Percentiles rank a stretch among this genome's conserved stretches.
phyloP scores from a whole-genome alignment of 1,140 invertebrate genomes.

The Scylla paramamosain region DNA sequence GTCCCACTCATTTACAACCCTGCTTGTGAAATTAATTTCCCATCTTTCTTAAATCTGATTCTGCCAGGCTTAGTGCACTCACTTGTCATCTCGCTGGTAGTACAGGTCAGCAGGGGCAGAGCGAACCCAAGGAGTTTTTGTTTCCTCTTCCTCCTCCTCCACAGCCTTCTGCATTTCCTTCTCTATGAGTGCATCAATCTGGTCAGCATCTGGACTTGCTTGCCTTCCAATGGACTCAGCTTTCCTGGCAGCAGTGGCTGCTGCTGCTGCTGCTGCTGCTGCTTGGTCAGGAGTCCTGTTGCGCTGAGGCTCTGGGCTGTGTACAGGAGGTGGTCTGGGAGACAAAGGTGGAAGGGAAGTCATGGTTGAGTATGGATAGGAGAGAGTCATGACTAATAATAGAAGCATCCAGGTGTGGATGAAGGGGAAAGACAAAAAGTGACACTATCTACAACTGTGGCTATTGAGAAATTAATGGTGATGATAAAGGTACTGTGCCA shows the following conservation, averaged over 20 bases:
- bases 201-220: neutral
- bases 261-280: too few species aligned
- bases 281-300: neutral
- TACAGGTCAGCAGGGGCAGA: conserved; percentile 76
- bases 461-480: neutral
- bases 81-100: conserved; percentile 74
- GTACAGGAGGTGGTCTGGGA: neutral
- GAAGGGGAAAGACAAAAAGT: neutral
- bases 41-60: too few species aligned
- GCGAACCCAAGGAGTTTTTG: conserved; percentile 63
- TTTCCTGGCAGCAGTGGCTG: neutral
- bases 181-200: neutral
- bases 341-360: neutral
- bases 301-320: conserved; percentile 23
- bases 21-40: neutral
- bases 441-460: neutral
- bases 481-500: neutral
- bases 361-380: neutral
- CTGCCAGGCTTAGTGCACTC: neutral
- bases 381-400: neutral
- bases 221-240: neutral
- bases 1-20: neutral
- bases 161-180: conserved; percentile 36
- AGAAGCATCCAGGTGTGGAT: too few species aligned
- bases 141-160: conserved; percentile 59